Evolutionary conservation across 1,140 invertebrate species (phyloP), one percentile per base, ranked within the genome.

Genomic region (Drosophila nebulosa): DNA sequence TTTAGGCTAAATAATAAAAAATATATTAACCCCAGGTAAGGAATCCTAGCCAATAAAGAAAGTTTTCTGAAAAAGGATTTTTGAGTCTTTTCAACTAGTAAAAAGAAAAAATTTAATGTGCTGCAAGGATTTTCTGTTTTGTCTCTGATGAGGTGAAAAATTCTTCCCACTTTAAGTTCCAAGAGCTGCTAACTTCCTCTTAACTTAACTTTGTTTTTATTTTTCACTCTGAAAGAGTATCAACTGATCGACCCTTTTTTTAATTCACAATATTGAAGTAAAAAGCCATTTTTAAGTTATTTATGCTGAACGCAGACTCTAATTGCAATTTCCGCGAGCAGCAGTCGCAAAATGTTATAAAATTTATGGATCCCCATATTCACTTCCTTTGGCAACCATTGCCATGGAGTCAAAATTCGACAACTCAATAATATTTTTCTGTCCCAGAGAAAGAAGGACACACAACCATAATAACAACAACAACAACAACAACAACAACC

Each of bases 251-350:
- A 39, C 26, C 6, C 16, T 10, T 32, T 32, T 1, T 32, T 12
- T 32, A 4, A 10, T 0, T 1, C 22, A 4, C 9, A 10, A 36
- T 3, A 7, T 26, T 42, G 26, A 18, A 22, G 55, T 22, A 46
- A 16, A 65, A 30, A 50, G 59, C 61, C 69, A 74, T 70, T 79
- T 71, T 67, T 75, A 63, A 78, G 81, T 86, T 86, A 86, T 86
- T 86, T 86, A 86, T 88, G 74, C 62, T 39, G 55, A 58, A 65
- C 67, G 36, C 64, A 52, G 30, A 65, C 71, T 86, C 83, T 86
- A 86, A 88, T 88, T 86, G 81, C 81, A 81, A 86, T 88, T 86
- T 86, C 81, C 81, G 78, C 83, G 71, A 46, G 16, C 39, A 46
- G 39, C 70, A 72, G 81, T 81, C 74, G 67, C 71, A 67, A 88